Conservation (phyloP, 2,888 invertebrate species). For the Prenolepis imparis region DNA sequence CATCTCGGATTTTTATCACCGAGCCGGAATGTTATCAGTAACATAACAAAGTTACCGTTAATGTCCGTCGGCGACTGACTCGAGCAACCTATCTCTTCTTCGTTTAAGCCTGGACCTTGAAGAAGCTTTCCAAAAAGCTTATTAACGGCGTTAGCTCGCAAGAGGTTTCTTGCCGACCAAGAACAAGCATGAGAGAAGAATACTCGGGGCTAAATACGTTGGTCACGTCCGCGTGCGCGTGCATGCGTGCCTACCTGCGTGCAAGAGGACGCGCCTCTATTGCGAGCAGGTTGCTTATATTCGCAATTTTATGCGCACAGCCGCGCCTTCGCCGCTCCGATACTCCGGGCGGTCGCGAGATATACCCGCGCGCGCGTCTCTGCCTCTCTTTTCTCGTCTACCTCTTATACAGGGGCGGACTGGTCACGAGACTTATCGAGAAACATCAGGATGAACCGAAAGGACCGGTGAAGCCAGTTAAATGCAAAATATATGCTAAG, state of each 20-base stretch:
- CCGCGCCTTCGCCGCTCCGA: conserved; percentile 71
- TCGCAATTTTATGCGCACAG: conserved; percentile 75
- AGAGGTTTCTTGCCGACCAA: conserved; percentile 57
- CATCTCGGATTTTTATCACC: conserved; percentile 23
- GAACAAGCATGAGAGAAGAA: conserved; percentile 57
- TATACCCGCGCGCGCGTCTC: conserved; percentile 34
- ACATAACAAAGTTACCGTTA: conserved; percentile 33
- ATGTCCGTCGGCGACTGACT: conserved; percentile 16
- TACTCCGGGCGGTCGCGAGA: conserved; percentile 64
- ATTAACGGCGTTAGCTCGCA: conserved; percentile 51
- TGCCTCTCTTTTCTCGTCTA: conserved; percentile 43
- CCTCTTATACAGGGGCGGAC: conserved; percentile 28
- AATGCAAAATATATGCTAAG: neutral
- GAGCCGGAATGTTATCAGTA: conserved; percentile 25
- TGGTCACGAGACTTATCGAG: neutral
- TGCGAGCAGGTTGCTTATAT: conserved; percentile 77
- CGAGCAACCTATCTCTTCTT: conserved; percentile 18
- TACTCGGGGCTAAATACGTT: conserved; percentile 45
- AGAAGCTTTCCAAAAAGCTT: conserved; percentile 47
- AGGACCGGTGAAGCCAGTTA: neutral
- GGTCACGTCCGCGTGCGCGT: conserved; percentile 48
- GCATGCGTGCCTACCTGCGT: conserved; percentile 60
- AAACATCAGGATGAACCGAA: neutral
- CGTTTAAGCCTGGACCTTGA: conserved; percentile 20
- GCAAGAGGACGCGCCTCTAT: conserved; percentile 67